Base-by-base conservation (phyloP, 2,797 vertebrate species). In the Synanceia verrucosa region DNA sequence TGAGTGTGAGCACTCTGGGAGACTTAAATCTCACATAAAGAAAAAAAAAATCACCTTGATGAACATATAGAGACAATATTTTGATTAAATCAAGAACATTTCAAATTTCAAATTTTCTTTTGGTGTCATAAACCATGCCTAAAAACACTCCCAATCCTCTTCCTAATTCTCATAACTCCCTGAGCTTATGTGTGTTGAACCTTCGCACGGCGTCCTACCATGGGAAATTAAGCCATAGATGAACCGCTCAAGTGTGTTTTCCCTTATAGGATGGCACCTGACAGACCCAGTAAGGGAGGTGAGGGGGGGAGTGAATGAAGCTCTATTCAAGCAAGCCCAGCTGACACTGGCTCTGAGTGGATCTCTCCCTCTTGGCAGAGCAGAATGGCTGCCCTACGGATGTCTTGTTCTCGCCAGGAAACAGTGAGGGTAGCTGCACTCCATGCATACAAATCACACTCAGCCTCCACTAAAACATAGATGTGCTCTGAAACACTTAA, bases 351-450 rank as follows among this genome's bases (percentile, higher is more conserved):
- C 84, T 88, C 86, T 84, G 67, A 89, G 82, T 86, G 81, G 79
- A 81, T 81, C 82, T 82, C 78, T 88, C 82, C 83, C 75, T 82
- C 79, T 86, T 92, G 89, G 92, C 88, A 92, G 81, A 89, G 85
- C 52, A 68, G 76, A 84, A 88, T 81, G 68, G 84, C 82, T 80
- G 82, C 78, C 86, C 89, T 87, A 89, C 89, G 84, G 90, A 91
- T 89, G 89, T 91, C 90, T 90, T 88, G 84, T 86, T 89, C 86
- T 86, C 81, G 77, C 90, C 90, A 89, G 91, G 89, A 93, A 91
- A 90, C 88, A 91, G 87, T 83, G 79, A 85, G 87, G 84, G 78
- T 73, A 69, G 24, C 74, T 31, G 76, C 85, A 77, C 85, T 70
- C 78, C 71, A 63, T 82, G 90, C 88, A 92, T 90, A 88, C 89